These are phyloP conservation scores for Macrostomum cliftonense DNA, from an alignment of 2,888 invertebrate species.

Conservation along the genomic window DNA sequence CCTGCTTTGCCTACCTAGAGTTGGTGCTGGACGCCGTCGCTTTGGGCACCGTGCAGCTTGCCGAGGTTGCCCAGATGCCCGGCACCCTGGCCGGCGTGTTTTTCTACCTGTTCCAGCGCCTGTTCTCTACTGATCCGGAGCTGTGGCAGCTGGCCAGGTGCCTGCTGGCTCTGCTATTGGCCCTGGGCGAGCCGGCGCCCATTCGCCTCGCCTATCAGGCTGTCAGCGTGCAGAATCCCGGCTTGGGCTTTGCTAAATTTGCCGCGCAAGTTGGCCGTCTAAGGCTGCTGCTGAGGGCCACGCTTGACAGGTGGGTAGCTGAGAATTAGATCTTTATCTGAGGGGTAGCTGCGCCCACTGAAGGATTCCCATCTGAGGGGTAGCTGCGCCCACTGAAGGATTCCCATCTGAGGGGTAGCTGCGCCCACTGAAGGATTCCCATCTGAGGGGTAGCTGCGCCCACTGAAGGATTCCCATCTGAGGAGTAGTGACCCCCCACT, in stretches of 20 bases:
- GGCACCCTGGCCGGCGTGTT: constrained; percentile 83
- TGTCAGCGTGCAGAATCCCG: constrained; percentile 51
- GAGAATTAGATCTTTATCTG: too few species aligned
- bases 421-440: too few species aligned
- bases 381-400: too few species aligned
- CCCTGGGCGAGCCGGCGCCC: constrained; percentile 41
- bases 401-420: too few species aligned
- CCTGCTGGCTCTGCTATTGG: constrained; percentile 57
- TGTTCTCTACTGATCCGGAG: constrained; percentile 50
- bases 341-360: too few species aligned
- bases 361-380: too few species aligned
- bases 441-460: too few species aligned
- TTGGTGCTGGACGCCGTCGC: constrained; percentile 76
- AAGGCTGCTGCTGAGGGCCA: constrained; percentile 14
- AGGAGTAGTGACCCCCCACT: too few species aligned
- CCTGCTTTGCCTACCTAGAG: constrained; percentile 41
- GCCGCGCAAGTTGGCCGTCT: constrained; percentile 49
- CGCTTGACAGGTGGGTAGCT: too few species aligned
- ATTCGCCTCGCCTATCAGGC: constrained; percentile 37
- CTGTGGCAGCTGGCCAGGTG: constrained; percentile 52
- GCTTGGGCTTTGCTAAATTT: constrained; percentile 46
- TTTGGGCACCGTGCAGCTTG: constrained; percentile 70
- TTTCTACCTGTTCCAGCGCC: constrained; percentile 74
- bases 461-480: too few species aligned
- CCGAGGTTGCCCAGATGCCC: constrained; percentile 73